Evolutionary conservation across 2,888 invertebrate genomes (phyloP).

Genomic region (Hydriomena furcata): DNA sequence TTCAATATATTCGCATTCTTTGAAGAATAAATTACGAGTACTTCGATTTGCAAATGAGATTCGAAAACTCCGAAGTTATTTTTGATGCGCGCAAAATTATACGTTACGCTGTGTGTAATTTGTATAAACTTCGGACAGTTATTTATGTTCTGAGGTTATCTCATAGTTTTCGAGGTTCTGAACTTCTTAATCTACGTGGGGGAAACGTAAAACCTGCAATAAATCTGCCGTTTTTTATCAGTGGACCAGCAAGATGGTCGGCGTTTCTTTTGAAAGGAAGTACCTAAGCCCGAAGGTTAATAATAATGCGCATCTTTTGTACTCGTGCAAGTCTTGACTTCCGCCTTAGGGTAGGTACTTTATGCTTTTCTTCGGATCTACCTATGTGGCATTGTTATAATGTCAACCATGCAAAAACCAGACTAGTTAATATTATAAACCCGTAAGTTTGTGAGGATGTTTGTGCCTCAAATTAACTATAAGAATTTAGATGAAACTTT

Average conservation of each 20-base stretch:
- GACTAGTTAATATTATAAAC: not conserved
- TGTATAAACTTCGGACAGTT: slow-evolving; percentile 24
- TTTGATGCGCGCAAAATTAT: slow-evolving; percentile 26
- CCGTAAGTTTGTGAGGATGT: no score
- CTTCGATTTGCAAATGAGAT: slow-evolving; percentile 27
- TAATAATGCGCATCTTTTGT: slow-evolving; percentile 36
- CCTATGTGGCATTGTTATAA: slow-evolving; percentile 24
- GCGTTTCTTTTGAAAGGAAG: slow-evolving; percentile 20
- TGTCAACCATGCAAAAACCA: slow-evolving; percentile 26
- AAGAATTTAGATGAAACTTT: no score
- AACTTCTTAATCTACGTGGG: slow-evolving; percentile 37
- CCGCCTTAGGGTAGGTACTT: slow-evolving; percentile 26
- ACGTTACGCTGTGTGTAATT: slow-evolving; percentile 23
- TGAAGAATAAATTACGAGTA: slow-evolving; percentile 16
- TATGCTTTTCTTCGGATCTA: slow-evolving; percentile 22
- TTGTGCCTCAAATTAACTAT: no score
- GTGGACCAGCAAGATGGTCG: slow-evolving; percentile 28
- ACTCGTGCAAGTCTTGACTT: slow-evolving; percentile 29
- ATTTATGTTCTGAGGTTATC: slow-evolving; percentile 32
- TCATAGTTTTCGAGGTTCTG: slow-evolving; percentile 40
- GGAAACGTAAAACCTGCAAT: slow-evolving; percentile 50
- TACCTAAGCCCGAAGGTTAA: slow-evolving; percentile 32
- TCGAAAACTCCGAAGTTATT: slow-evolving; percentile 33
- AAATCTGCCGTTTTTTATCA: slow-evolving; percentile 48
- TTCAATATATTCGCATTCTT: slow-evolving; percentile 11